Evolutionary conservation across 2,888 invertebrate species (phyloP).

Genomic region (Diplolepis rosae): DNA sequence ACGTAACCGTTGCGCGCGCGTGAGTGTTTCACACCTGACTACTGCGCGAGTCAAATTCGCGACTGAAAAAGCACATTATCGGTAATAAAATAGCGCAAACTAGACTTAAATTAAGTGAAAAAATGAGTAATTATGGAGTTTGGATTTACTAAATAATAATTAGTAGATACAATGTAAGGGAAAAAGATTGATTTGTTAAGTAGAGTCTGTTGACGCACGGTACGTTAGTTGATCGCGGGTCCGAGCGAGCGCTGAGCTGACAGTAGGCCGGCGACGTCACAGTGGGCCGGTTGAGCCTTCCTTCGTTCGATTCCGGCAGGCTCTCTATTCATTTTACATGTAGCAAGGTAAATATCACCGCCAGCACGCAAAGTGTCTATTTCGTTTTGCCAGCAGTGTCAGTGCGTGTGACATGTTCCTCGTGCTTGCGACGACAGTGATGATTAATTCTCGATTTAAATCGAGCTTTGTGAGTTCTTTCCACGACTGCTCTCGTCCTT

Average conservation of each 20-base stretch:
- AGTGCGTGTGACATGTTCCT: slow-evolving; percentile 49
- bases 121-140: background rate
- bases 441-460: slow-evolving; percentile 15
- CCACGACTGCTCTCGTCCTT: background rate
- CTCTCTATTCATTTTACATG: slow-evolving; percentile 73
- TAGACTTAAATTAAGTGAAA: background rate
- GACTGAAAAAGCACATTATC: slow-evolving; percentile 38
- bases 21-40: slow-evolving; percentile 72
- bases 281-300: slow-evolving; percentile 75
- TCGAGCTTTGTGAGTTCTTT: slow-evolving; percentile 19
- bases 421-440: slow-evolving; percentile 18
- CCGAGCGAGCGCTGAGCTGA: slow-evolving; percentile 74
- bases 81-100: background rate
- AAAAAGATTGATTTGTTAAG: slow-evolving; percentile 58
- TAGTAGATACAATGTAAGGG: slow-evolving; percentile 31
- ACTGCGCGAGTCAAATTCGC: slow-evolving; percentile 64
- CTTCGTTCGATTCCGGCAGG: slow-evolving; percentile 72
- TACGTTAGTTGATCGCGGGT: slow-evolving; percentile 74
- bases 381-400: slow-evolving; percentile 22
- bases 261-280: slow-evolving; percentile 77
- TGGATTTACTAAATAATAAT: background rate
- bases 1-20: slow-evolving; percentile 58
- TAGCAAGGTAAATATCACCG: slow-evolving; percentile 72
- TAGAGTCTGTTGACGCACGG: slow-evolving; percentile 59
- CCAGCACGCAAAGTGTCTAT: slow-evolving; percentile 19